Base-by-base conservation (phyloP, 2,888 invertebrate genomes). In the Apamea crenata region DNA sequence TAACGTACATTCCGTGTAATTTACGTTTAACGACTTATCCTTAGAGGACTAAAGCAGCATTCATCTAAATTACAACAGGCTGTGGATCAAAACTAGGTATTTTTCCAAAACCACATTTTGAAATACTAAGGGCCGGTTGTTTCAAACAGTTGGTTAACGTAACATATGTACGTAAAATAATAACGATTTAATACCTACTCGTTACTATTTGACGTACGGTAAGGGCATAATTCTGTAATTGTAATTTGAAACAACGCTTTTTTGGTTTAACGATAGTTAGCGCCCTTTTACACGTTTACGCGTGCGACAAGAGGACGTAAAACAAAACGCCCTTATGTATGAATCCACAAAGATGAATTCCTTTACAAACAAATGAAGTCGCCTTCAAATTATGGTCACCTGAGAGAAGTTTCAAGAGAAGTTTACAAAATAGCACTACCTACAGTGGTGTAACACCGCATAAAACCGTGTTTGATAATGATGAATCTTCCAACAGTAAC, bases 1-100 rank as follows among this genome's bases (percentile, higher is more conserved):
- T 29, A 63, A 53, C 32, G 18, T 44, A 36, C 21, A 25, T 67
- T 76, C 7, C 29, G 59, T 61, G 29, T 83, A 61, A 61, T 66
- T 82, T 53, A 53, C 4, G 25, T 83, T 36, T 36, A 29, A 68
- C 67, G 83, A 68, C 8, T 78, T 83, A 14, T 59, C 65, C 16
- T 44, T 18, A 29, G 59, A 53, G 18, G 18, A 36, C 6, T 61
- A 32, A 40, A 40, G 25, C 56, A 44, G 36, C 18, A 53, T 71
- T 72, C 4, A n/a, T 47, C 10, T 29, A 59, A 29, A 29, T 7
- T 56, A 25, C 0, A 7, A 47, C 1, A 47, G 36, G 16, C n/a
- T 29, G 16, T 36, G 5, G 10, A 25, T 78, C 2, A 47, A 32
- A 47, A n/a, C 44, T n/a, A 29, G 6, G 6, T 44, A 56, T 56